Conservation (phyloP, 1,140 invertebrate species). For the Tetraneura akinire region DNA sequence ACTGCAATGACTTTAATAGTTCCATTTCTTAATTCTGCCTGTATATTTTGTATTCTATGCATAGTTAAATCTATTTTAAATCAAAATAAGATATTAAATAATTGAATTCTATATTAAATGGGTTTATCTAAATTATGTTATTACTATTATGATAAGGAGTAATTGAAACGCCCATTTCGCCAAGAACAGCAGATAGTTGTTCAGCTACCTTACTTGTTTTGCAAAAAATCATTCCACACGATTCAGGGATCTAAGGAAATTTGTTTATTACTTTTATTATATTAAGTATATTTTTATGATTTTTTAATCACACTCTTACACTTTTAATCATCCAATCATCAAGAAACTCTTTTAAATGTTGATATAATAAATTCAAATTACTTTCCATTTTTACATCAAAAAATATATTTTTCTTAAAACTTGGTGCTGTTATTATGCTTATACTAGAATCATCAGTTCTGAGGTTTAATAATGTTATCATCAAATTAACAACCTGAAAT, state of each 20-base stretch:
- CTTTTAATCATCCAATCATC: conserved; percentile 60
- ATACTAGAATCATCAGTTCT: conserved; percentile 59
- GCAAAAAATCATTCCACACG: conserved; percentile 72
- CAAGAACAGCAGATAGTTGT: conserved; percentile 65
- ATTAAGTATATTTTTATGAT: not conserved
- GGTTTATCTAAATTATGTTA: conserved; percentile 20
- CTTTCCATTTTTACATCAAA: conserved; percentile 79
- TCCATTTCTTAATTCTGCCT: conserved; percentile 70
- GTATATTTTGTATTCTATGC: conserved; percentile 61
- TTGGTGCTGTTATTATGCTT: conserved; percentile 64
- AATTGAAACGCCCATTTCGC: conserved; percentile 62
- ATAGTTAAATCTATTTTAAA: conserved; percentile 60
- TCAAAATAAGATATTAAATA: not conserved
- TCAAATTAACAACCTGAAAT: conserved; percentile 66
- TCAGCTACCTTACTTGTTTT: conserved; percentile 68
- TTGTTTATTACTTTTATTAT: not conserved
- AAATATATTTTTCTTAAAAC: conserved; percentile 70
- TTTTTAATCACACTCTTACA: not conserved
- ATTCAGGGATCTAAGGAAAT: conserved; percentile 54
- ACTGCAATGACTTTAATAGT: conserved; percentile 65
- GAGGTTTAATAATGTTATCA: conserved; percentile 63
- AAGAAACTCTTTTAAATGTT: conserved; percentile 75
- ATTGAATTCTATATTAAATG: not conserved
- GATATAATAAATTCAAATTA: conserved; percentile 72
- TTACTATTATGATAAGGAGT: conserved; percentile 69